Base-by-base conservation (phyloP, 2,797 vertebrate genomes). In the Phoeniculus purpureus region DNA sequence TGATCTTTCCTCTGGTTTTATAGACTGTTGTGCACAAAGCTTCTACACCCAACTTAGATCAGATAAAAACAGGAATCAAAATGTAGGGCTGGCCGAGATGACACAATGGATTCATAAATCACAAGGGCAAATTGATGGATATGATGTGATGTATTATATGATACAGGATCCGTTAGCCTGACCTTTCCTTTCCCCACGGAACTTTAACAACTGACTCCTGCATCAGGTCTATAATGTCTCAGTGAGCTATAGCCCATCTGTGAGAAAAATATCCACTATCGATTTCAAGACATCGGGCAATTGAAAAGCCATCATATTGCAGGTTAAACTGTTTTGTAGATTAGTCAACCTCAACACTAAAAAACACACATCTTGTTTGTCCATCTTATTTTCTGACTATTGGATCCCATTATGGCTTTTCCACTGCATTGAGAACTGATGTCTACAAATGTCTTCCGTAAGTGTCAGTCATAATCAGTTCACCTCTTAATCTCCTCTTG, bases 11-110 rank as follows among this genome's bases (percentile, higher is more conserved):
- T 15, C 50, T 86, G 64, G 48, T 76, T 59, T 61, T 60, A 62
- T 8, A 84, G 31, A 55, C 15, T 73, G 31, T 12, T 60, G 27
- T 51, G n/a, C 29, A 26, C 6, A 10, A 91, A 77, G 45, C 12
- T 80, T 80, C 61, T 59, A 4, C 18, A 87, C 2, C 2, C 26
- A 88, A 60, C 8, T 47, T 27, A 80, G 31, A 56, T 48, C 22
- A 83, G 29, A 67, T 34, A 65, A 84, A 92, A 92, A 51, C 34
- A 81, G 54, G 64, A 83, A 78, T 73, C 40, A 71, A 89, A 95
- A 77, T 25, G 10, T 27, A 93, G 67, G 86, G 40, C 21, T 65
- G 23, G 21, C 2, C 45, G 61, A 65, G 32, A 51, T 86, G 16
- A 71, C 9, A 29, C 21, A 52, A 78, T 9, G 79, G 77, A 68